Base-by-base conservation (phyloP, 2,113 vertebrate species). In the Neodon shergylaensis region DNA sequence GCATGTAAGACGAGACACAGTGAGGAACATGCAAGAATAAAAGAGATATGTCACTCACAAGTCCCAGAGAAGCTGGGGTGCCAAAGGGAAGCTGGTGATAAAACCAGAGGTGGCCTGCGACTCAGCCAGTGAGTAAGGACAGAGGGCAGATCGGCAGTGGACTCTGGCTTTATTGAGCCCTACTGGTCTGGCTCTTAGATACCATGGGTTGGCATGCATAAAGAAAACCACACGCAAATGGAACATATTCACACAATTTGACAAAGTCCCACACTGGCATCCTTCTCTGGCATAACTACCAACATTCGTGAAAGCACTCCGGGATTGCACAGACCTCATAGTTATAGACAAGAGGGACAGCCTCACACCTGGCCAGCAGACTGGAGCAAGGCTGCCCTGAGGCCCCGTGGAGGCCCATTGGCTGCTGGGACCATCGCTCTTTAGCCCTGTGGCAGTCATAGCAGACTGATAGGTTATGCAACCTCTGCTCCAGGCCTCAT, bases 221-320 rank as follows among this genome's bases (percentile, higher is more conserved):
- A 89, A 61, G 72, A 36, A 63, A 89, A 89, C 31, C 13, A 28
- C 47, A 31, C 8, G 2, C 26, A 31, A 77, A 77, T 7, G n/a
- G 47, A 21, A n/a, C 31, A 28, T 28, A 21, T 22, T 52, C 24
- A 26, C 2, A 7, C 68, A 58, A 5, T 52, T 42, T 54, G 49
- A 58, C 68, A 49, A 52, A 86, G 65, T 44, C 28, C 16, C 24
- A 2, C 0, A 28, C 68, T 12, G 19, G 12, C 4, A 5, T 39
- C n/a, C 52, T 39, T 33, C 33, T 44, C 49, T 14, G 11, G 24
- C 13, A 2, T 16, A 61, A 58, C 68, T 42, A n/a, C 24, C 42
- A 12, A 68, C 2, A 22, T 26, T 14, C 13, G 6, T 19, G 5
- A 24, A 4, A 54, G 1, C 13, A 7, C 4, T 54, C 36, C 10